Evolutionary conservation across 2,113 vertebrate species (phyloP).

Genomic region (Mesitornis unicolor): DNA sequence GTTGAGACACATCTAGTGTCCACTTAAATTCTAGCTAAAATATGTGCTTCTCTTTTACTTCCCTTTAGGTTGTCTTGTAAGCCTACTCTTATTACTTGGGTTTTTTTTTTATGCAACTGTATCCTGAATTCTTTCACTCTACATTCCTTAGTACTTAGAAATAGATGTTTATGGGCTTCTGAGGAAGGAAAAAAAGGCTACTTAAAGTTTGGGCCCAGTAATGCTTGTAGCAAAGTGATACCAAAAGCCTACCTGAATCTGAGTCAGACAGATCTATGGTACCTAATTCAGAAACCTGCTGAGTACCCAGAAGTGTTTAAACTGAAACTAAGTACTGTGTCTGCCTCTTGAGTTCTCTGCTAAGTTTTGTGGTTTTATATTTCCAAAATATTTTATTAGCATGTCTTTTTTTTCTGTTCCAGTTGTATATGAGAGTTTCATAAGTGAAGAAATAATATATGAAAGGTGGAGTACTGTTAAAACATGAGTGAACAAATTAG

Average conservation of each 20-base stretch:
- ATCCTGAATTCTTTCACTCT: background rate
- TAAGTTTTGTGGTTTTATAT: background rate
- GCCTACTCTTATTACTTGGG: background rate
- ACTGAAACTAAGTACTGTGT: background rate
- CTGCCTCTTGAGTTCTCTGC: background rate
- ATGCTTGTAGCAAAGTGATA: background rate
- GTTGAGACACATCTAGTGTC: background rate
- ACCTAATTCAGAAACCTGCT: background rate
- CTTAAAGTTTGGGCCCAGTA: background rate
- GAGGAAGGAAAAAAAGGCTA: background rate
- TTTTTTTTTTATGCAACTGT: fast-evolving
- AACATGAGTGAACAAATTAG: background rate
- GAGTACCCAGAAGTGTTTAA: background rate
- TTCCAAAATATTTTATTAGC: background rate
- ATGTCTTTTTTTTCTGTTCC: background rate
- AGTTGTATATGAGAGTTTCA: background rate
- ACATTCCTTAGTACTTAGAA: background rate
- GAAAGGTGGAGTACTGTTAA: background rate
- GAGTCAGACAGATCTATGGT: background rate
- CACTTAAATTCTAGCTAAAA: fast-evolving
- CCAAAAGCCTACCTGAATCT: background rate
- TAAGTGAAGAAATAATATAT: background rate
- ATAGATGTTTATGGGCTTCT: background rate
- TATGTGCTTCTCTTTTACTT: background rate
- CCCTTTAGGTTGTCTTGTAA: background rate